Conservation (phyloP, 2,888 invertebrate species). For the Napeogenes inachia region DNA sequence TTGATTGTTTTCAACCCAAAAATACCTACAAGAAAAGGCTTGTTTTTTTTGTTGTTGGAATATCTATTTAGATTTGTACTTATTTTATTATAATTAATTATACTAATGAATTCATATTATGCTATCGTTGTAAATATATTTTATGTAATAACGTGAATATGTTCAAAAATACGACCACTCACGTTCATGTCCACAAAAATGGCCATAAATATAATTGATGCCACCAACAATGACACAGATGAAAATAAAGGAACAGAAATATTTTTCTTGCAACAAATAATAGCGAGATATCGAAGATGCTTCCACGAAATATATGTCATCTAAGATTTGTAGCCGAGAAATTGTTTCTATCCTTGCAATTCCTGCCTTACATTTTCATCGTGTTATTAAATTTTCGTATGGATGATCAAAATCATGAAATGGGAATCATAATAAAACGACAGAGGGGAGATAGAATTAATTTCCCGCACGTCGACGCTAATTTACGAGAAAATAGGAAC, state of each 20-base stretch:
- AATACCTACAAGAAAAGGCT: conserved; percentile 8
- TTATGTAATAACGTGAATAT: too few species aligned
- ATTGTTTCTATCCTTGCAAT: conserved; percentile 47
- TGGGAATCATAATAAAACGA: conserved; percentile 29
- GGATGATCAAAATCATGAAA: conserved; percentile 36
- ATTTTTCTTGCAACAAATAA: conserved; percentile 46
- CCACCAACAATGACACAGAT: conserved; percentile 37
- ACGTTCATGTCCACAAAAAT: conserved; percentile 13
- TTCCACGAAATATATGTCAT: conserved; percentile 48
- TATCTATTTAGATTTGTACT: too few species aligned
- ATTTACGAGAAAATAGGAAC: not conserved
- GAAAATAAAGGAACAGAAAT: conserved; percentile 43
- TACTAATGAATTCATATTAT: too few species aligned
- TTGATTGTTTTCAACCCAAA: conserved; percentile 50
- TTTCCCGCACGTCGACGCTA: conserved; percentile 2
- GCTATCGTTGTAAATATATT: too few species aligned
- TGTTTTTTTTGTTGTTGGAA: conserved; percentile 5
- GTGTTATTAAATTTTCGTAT: conserved; percentile 45
- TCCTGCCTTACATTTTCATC: conserved; percentile 42
- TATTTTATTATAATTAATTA: too few species aligned
- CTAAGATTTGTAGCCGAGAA: conserved; percentile 52
- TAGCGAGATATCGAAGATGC: conserved; percentile 45
- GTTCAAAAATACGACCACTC: too few species aligned
- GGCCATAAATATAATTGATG: conserved; percentile 43
- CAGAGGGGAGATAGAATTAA: conserved; percentile 21